Base-by-base conservation (phyloP, 2,113 vertebrate genomes). In the Willisornis vidua region DNA sequence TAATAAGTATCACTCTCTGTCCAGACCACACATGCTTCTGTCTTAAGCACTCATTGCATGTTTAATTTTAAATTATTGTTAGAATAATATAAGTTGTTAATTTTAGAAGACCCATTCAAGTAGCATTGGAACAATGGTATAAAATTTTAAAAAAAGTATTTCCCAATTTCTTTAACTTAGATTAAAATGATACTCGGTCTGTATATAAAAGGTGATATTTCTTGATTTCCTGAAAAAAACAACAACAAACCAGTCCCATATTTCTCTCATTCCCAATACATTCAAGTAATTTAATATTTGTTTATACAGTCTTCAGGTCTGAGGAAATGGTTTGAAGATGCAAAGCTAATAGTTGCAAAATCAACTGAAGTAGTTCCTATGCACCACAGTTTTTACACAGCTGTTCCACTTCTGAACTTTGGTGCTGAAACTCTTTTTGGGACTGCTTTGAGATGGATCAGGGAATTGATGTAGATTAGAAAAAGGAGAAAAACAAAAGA, bases 111-210 rank as follows among this genome's bases (percentile, higher is more conserved):
- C 3, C 15, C 28, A 33, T 37, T 61, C 37, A 49, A 70, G 29
- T 7, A 61, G 8, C 19, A 46, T 10, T 80, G 26, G 23, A 66
- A 65, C 12, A 73, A 35, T 6, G 2, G 70, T 25, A 4, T 14
- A 65, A 54, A 6, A 49, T 49, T 49, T 0, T 0, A 0, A 33
- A n/a, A 43, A 28, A 54, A 37, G 35, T 9, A 39, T n/a, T 26
- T 26, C 3, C 52, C 41, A 25, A 61, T 62, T 37, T 57, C 58
- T 63, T 62, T 45, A 54, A 45, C 11, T 78, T 46, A 15, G 18
- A 41, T 43, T 73, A 65, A 85, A 91, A 59, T 65, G 3, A 10
- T 14, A 26, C 4, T 37, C 3, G 1, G 7, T 43, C 29, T 70
- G 4, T 15, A 66, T 19, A 55, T 7, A 55, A 41, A 78, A 59